Conservation (phyloP, 2,797 vertebrate species). For the Acrossocheilus wenchowensis region DNA sequence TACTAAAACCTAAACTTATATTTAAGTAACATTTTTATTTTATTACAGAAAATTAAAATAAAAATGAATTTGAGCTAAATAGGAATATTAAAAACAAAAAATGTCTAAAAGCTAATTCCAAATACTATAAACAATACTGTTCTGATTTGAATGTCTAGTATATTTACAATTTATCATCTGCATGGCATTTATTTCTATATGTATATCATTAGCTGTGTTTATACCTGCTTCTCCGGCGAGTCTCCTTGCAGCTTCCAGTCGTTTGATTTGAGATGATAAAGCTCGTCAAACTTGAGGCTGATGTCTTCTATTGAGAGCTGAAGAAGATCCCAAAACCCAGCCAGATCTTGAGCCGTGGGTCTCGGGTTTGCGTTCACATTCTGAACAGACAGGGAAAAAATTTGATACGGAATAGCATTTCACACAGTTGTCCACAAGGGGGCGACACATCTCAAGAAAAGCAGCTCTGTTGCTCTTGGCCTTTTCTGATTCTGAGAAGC, state of each 20-base stretch:
- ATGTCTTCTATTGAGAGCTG: constrained; percentile 99
- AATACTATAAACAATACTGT: neutral
- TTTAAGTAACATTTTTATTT: no score
- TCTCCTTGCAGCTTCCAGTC: constrained; percentile 89
- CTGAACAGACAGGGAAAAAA: constrained; percentile 70
- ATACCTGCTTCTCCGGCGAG: constrained; percentile 94
- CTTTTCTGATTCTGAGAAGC: neutral
- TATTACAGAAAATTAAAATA: no score
- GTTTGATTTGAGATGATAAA: constrained; percentile 98
- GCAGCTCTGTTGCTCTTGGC: neutral
- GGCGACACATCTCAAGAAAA: neutral
- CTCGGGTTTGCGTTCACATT: constrained; percentile 93
- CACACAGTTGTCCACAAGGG: constrained; percentile 8
- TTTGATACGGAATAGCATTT: neutral
- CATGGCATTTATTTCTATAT: neutral
- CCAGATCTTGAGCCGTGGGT: constrained; percentile 95
- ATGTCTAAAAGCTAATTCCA: neutral
- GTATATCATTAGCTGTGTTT: neutral
- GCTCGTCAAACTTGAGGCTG: constrained; percentile 99
- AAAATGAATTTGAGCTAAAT: no score
- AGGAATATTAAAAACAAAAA: no score
- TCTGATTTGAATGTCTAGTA: neutral
- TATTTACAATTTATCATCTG: neutral
- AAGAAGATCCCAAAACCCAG: constrained; percentile 98
- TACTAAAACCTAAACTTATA: neutral